Evolutionary conservation across 1,140 invertebrate genomes (phyloP).

Genomic region (Diorhabda carinulata): DNA sequence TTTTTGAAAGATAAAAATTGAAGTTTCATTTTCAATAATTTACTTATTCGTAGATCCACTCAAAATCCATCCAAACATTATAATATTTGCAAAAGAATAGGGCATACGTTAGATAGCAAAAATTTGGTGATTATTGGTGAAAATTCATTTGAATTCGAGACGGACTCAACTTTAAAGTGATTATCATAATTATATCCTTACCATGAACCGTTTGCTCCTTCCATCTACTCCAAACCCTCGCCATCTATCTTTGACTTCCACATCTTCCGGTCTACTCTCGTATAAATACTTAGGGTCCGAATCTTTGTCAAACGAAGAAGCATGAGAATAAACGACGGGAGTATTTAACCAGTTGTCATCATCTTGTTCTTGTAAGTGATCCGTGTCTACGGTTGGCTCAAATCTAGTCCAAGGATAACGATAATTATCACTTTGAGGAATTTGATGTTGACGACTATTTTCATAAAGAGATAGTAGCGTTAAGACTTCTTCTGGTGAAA

Average conservation of each 20-base stretch:
- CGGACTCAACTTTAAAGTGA: no score
- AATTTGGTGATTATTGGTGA: no score
- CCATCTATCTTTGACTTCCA: slow-evolving; percentile 36
- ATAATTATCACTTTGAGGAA: slow-evolving; percentile 28
- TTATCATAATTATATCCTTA: slow-evolving; percentile 14
- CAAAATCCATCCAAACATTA: no score
- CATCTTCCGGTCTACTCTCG: slow-evolving; percentile 27
- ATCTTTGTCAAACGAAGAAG: slow-evolving; percentile 26
- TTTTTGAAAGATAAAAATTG: no score
- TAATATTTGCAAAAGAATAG: no score
- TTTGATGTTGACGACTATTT: slow-evolving; percentile 30
- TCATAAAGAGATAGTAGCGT: slow-evolving; percentile 41
- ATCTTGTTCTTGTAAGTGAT: slow-evolving; percentile 20
- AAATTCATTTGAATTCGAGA: no score
- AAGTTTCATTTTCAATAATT: no score
- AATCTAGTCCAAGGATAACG: slow-evolving; percentile 30
- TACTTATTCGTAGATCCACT: no score
- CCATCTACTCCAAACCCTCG: slow-evolving; percentile 31
- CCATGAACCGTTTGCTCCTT: slow-evolving; percentile 43
- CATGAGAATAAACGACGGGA: slow-evolving; percentile 38
- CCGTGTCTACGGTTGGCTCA: slow-evolving; percentile 23
- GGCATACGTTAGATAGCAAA: no score
- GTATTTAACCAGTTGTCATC: slow-evolving; percentile 35
- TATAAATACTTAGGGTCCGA: slow-evolving; percentile 31
- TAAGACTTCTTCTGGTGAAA: slow-evolving; percentile 44